These are phyloP conservation scores for Danionella cerebrum DNA, from an alignment of 2,113 vertebrate species.

Conservation along the genomic window DNA sequence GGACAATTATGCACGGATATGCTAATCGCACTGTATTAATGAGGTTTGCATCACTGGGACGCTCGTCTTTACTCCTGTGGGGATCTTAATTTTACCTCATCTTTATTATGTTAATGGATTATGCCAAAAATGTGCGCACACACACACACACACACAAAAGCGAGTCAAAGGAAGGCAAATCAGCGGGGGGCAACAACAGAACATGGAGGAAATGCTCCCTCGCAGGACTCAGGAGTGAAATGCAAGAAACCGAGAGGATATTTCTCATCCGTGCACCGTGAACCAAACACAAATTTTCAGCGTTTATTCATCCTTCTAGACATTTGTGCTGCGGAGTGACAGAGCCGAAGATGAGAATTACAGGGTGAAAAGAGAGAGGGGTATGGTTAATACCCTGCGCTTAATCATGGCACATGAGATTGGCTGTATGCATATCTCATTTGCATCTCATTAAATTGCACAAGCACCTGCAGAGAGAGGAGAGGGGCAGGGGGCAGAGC, in stretches of 20 bases:
- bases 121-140: constrained; percentile 57
- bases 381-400: constrained; percentile 77
- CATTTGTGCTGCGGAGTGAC: constrained; percentile 26
- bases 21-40: constrained; percentile 72
- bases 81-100: constrained; percentile 71
- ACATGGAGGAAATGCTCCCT: constrained; percentile 15
- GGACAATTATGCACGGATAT: constrained; percentile 60
- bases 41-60: constrained; percentile 75
- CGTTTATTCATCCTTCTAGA: background rate
- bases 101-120: constrained; percentile 78
- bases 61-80: constrained; percentile 42
- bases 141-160: constrained; percentile 3
- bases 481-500: constrained; percentile 12
- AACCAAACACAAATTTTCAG: constrained; percentile 26
- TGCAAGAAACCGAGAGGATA: constrained; percentile 3
- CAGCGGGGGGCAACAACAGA: background rate
- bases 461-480: constrained; percentile 46
- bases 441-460: constrained; percentile 82
- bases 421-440: constrained; percentile 87
- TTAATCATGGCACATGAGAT: constrained; percentile 85
- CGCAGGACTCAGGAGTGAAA: background rate
- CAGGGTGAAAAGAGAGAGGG: constrained; percentile 16
- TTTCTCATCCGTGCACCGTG: background rate
- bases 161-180: background rate
- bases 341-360: constrained; percentile 29